phyloP scores from a whole-genome alignment of 2,113 vertebrate species.

The Corydoras maculifer region DNA sequence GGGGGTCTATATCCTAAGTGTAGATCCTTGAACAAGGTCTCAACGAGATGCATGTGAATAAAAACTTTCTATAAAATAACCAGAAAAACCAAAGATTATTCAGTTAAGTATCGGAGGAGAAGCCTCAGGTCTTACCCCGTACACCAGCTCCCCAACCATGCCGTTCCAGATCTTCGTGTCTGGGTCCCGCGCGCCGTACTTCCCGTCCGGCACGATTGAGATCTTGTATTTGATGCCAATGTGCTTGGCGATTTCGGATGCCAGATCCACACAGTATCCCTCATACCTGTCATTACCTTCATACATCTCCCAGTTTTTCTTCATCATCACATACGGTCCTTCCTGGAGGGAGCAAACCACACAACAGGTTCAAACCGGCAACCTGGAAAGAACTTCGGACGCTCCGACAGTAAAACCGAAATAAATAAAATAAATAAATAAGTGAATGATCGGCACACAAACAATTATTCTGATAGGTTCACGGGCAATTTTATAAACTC shows the following conservation, averaged over 20 bases:
- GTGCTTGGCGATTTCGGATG: slow-evolving; percentile 97
- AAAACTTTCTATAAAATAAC: too few species aligned
- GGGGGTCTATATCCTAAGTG: too few species aligned
- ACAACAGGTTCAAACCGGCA: slow-evolving; percentile 34
- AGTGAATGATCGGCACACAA: too few species aligned
- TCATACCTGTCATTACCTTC: slow-evolving; percentile 98
- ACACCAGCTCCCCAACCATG: slow-evolving; percentile 99
- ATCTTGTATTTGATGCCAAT: slow-evolving; percentile 99
- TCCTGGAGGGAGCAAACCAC: slow-evolving; percentile 80
- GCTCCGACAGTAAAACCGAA: slow-evolving; percentile 25
- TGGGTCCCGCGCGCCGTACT: slow-evolving; percentile 96
- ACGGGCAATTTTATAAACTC: too few species aligned
- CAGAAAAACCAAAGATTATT: background rate
- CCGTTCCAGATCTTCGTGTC: slow-evolving; percentile 99
- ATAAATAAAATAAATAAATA: too few species aligned
- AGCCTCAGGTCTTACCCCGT: slow-evolving; percentile 79
- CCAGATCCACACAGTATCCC: slow-evolving; percentile 99
- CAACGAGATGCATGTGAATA: too few species aligned
- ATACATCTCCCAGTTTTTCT: slow-evolving; percentile 98
- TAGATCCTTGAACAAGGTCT: too few species aligned
- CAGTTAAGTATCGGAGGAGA: background rate
- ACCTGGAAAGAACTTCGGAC: slow-evolving; percentile 5
- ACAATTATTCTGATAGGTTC: too few species aligned
- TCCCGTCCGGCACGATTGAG: slow-evolving; percentile 96
- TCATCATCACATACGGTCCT: slow-evolving; percentile 98